Conservation (phyloP, 2,888 invertebrate genomes). For the Carpatolechia fugitivella region DNA sequence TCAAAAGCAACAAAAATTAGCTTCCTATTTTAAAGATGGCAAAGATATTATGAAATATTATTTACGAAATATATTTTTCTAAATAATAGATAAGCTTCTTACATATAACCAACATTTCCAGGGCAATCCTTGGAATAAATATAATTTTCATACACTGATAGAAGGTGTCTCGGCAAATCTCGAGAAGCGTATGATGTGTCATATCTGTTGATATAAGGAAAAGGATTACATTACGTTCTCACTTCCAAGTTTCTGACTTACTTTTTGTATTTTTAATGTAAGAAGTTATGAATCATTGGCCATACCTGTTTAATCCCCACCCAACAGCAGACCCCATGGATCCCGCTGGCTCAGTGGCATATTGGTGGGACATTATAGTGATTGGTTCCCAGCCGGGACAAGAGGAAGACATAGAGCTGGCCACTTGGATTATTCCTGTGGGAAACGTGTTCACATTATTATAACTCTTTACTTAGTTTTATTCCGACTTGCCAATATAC, state of each 20-base stretch:
- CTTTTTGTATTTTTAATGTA: no score
- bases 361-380: conserved; percentile 58
- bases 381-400: conserved; percentile 57
- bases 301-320: conserved; percentile 68
- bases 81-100: conserved; percentile 3
- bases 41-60: no score
- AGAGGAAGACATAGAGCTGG: conserved; percentile 50
- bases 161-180: conserved; percentile 39
- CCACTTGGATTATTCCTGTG: conserved; percentile 58
- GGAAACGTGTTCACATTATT: no score
- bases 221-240: no score
- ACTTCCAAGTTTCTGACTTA: no score
- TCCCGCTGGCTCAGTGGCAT: conserved; percentile 34
- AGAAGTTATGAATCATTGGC: no score
- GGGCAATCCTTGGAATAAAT: conserved; percentile 54
- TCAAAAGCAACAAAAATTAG: no score
- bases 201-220: conserved; percentile 38
- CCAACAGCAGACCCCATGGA: conserved; percentile 51
- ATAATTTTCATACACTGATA: conserved; percentile 43
- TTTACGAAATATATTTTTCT: no score
- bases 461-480: no score
- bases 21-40: no score
- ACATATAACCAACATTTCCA: conserved; percentile 49
- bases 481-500: no score
- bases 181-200: conserved; percentile 36